These are phyloP conservation scores for Lithophane semibrunnea DNA, from an alignment of 2,888 invertebrate species.

Conservation along the genomic window DNA sequence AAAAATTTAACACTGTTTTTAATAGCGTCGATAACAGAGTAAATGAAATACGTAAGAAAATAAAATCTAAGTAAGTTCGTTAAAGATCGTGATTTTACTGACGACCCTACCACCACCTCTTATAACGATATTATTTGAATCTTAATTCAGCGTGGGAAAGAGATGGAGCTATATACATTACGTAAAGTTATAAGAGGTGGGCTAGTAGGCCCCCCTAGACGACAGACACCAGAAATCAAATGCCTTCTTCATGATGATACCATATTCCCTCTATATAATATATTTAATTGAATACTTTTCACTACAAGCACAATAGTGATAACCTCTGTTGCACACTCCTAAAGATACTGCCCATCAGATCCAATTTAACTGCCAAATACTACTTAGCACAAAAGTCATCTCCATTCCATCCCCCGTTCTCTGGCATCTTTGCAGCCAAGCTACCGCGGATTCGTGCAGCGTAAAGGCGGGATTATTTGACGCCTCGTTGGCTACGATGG, in stretches of 20 bases:
- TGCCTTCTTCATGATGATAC: not conserved
- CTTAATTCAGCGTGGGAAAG: no score
- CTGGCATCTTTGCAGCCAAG: slow-evolving; percentile 63
- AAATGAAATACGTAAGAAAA: not conserved
- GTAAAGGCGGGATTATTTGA: slow-evolving; percentile 74
- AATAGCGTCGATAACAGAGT: not conserved
- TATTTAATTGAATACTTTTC: no score
- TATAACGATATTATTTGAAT: no score
- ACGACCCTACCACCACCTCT: no score
- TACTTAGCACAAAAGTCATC: not conserved
- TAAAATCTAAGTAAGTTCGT: no score
- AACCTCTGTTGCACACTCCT: not conserved
- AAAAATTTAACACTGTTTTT: not conserved
- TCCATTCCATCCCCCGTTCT: slow-evolving; percentile 28
- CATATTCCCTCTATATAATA: no score
- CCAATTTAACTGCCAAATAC: not conserved
- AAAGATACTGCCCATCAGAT: not conserved
- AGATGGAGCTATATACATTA: no score
- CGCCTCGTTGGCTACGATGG: slow-evolving; percentile 70
- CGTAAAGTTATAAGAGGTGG: no score
- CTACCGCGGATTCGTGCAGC: slow-evolving; percentile 60
- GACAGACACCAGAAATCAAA: not conserved
- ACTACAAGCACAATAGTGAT: no score
- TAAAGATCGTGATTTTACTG: no score
- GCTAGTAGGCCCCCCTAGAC: no score